Evolutionary conservation across 2,113 vertebrate genomes (phyloP), one percentile per base, ranked within the genome.

Genomic region (Pholis gunnellus): DNA sequence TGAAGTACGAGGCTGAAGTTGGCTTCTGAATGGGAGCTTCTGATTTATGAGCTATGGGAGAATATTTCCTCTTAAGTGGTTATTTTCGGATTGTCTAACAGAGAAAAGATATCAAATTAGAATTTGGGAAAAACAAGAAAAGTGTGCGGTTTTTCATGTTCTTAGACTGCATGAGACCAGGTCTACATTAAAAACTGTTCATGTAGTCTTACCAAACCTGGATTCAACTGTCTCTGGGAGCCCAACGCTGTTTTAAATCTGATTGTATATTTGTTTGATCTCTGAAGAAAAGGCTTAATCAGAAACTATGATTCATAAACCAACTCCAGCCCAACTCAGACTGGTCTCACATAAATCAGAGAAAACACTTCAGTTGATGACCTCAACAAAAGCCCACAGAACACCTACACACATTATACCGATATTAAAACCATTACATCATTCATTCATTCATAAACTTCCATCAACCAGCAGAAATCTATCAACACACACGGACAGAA

Each of bases 1-100:
- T 74, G 72, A 83, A 76, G 46, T 13, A 60, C 2, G 8, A 52
- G 65, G 20, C 73, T 80, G 34, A 72, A 68, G 4, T n/a, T 11
- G 50, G 64, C 40, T 61, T 73, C 72, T 72, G 71, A 68, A 54
- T 36, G 1, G 13, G 13, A 60, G 63, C 46, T 38, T 40, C 5
- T 69, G 67, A 54, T 40, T 27, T 13, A 10, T 2, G 3, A 60
- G 27, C 48, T 25, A 20, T 9, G 3, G 22, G 20, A 27, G 22
- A 56, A 29, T 6, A 14, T 68, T 50, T 38, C 17, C 7, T 64
- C 13, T 57, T 6, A 20, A 25, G 50, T 40, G 2, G 6, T 42
- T 31, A 5, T 29, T 31, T 31, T 56, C 11, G 14, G 10, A 42
- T 29, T 75, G 34, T 67, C 50, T 31, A 13, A 68, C 7, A 22